Evolutionary conservation across 1,140 invertebrate species (phyloP), one percentile per base, ranked within the genome.

Genomic region (Saccostrea glomerata): DNA sequence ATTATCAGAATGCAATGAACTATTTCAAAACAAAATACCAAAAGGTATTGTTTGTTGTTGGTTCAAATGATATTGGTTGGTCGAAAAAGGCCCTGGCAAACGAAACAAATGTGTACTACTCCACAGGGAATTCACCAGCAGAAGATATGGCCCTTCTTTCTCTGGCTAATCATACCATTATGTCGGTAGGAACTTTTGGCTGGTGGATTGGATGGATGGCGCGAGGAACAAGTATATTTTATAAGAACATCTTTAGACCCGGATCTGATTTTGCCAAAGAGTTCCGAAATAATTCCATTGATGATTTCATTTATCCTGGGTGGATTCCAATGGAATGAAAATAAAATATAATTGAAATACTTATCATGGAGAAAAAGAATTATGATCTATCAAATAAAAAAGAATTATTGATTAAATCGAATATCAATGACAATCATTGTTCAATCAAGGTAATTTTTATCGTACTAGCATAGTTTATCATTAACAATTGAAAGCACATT

Each of bases 141-240:
- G 70, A 88, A 90, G 93, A 94, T 77, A 89, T 94, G 86, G 91
- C 90, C 12, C 30, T 92, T 20, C 84, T 93, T 12, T 84, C 90
- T 11, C 15, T 87, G 12, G 93, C 92, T 84, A 91, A 94, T 73
- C 92, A 94, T 89, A 89, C 90, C 0, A 93, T 94, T 20, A 91
- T 94, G 87, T 92, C 92, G 1, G 91, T 92, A 3, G 93, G 93
- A 20, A 90, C 91, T 23, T 93, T 92, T 90, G 93, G 93, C 13
- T 94, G 93, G 93, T 93, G 92, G 92, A 87, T 91, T 2, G 91
- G 82, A 2, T 94, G 90, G 89, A 85, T 94, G 70, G 92, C 92
- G 36, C 89, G 90, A 56, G 94, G 94, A 12, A 88, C 82, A 23
- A 89, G 90, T n/a, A 86, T 93, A 25, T 93, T 92, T 87, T 94